These are phyloP conservation scores for Melipona quadrifasciata DNA, from an alignment of 1,140 invertebrate genomes.

Conservation along the genomic window DNA sequence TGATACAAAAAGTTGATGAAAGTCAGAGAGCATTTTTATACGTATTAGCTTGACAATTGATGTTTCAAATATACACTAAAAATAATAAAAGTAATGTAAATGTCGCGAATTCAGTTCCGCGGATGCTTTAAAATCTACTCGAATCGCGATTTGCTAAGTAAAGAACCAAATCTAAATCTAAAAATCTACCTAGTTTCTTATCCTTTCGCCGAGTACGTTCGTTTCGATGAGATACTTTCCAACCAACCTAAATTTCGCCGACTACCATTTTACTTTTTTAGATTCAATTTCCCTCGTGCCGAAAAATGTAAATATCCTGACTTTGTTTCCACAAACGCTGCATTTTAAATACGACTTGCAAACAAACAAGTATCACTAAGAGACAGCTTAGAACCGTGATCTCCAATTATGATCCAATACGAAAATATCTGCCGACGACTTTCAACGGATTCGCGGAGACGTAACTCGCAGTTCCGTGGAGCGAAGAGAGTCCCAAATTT, in stretches of 20 bases:
- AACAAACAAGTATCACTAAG: neutral
- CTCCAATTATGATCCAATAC: neutral
- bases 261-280: neutral
- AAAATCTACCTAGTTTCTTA: neutral
- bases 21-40: neutral
- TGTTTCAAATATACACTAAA: too few species aligned
- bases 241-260: neutral
- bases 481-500: conserved; percentile 39
- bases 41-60: neutral
- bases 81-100: neutral
- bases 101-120: neutral
- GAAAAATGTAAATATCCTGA: neutral
- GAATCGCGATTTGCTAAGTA: neutral
- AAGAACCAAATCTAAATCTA: neutral
- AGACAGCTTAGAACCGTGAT: neutral
- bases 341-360: neutral
- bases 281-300: neutral
- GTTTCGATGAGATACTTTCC: neutral
- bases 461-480: neutral
- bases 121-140: neutral
- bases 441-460: neutral
- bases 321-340: neutral
- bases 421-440: conserved; percentile 18
- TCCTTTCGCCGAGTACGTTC: neutral
- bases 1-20: neutral